Percentiles rank a stretch among this genome's conserved stretches.
These are phyloP conservation scores for Augochlora pura DNA, from an alignment of 1,140 invertebrate species.

Conservation along the genomic window DNA sequence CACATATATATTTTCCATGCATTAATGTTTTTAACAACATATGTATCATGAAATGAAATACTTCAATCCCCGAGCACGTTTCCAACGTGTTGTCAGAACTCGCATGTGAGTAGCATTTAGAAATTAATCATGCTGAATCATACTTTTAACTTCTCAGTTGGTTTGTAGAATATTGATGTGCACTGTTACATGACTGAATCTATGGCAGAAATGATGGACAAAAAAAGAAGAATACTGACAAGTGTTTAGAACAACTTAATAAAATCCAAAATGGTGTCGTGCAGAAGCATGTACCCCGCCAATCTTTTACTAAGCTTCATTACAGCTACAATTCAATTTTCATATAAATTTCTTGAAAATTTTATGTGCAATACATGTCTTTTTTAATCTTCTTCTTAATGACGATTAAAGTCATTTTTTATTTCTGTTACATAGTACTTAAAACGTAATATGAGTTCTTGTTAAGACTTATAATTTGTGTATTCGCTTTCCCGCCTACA, in stretches of 20 bases:
- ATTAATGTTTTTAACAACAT: conserved; percentile 2
- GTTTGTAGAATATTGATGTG: background rate
- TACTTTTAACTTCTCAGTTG: background rate
- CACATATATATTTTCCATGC: background rate
- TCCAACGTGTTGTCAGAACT: conserved; percentile 73
- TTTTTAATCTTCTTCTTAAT: background rate
- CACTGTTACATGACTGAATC: background rate
- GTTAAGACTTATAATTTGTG: conserved; percentile 14
- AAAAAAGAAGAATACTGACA: conserved; percentile 41
- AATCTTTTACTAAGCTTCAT: conserved; percentile 26
- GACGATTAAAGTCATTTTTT: background rate
- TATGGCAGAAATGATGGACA: background rate
- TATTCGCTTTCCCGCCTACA: conserved; percentile 61
- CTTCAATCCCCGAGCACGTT: conserved; percentile 61
- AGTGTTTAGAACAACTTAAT: conserved; percentile 51
- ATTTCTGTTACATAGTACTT: background rate
- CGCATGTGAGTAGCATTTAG: conserved; percentile 21
- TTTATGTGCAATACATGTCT: background rate
- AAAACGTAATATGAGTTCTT: conserved; percentile 6
- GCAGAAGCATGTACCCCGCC: conserved; percentile 40
- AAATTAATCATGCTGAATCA: background rate
- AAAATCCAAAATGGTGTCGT: conserved; percentile 68
- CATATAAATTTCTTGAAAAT: background rate
- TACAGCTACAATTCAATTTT: background rate
- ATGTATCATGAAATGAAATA: background rate